Evolutionary conservation across 2,888 invertebrate species (phyloP).

Genomic region (Cantharis flavilabris): DNA sequence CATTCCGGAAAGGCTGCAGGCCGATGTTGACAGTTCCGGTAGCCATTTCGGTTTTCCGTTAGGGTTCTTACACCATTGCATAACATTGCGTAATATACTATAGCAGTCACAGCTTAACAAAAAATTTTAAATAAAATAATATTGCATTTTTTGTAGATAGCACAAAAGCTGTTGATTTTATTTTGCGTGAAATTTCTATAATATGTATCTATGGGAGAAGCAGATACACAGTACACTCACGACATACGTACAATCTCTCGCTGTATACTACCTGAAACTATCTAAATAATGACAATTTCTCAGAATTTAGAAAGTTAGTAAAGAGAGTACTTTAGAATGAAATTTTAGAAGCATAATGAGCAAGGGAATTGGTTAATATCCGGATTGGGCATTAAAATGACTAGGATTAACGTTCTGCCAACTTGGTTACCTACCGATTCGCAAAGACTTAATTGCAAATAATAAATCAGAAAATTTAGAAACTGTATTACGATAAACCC

Average conservation of each 20-base stretch:
- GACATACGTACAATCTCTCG: too few relatives aligned
- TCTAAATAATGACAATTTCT: conserved; percentile 12
- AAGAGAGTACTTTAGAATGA: conserved; percentile 28
- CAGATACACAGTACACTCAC: too few relatives aligned
- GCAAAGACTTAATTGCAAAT: conserved; percentile 45
- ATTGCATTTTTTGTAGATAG: background rate
- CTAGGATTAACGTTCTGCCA: conserved; percentile 43
- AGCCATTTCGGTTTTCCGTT: conserved; percentile 34
- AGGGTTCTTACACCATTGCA: conserved; percentile 8
- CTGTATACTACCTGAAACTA: background rate
- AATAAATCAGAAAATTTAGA: conserved; percentile 37
- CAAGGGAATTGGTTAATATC: conserved; percentile 49
- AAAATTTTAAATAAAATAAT: background rate
- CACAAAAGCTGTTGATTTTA: background rate
- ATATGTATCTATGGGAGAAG: too few relatives aligned
- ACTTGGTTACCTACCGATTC: conserved; percentile 31
- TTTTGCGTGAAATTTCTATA: background rate
- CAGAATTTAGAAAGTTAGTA: conserved; percentile 9
- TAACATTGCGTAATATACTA: conserved; percentile 11
- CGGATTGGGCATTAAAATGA: conserved; percentile 45
- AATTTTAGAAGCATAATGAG: conserved; percentile 36
- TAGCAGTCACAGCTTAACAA: conserved; percentile 16
- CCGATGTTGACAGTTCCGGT: conserved; percentile 38
- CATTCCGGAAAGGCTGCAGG: conserved; percentile 39
- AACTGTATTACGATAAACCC: background rate